Evolutionary conservation across 2,888 invertebrate species (phyloP), one percentile per base, ranked within the genome.

Genomic region (Hipparchia sbordonii): DNA sequence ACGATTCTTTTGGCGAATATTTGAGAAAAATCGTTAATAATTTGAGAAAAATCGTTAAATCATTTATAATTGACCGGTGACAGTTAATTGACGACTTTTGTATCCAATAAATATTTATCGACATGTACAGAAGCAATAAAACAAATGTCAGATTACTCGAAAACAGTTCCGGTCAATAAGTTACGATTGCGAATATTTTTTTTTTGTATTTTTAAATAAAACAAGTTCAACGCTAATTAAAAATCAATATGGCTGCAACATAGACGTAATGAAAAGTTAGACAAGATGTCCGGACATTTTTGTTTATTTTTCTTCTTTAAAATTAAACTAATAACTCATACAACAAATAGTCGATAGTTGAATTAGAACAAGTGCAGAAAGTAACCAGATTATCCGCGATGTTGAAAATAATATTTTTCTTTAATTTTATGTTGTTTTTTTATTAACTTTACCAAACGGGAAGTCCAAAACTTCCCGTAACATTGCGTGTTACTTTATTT

Each of bases 201-300:
- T 70, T 59, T 57, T 71, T 4, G 23, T 23, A 39, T 67, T 73
- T 68, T 52, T 45, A 56, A 72, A 67, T 56, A 67, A 74, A 75
- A 72, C 74, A 12, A 75, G 77, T 74, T 71, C 84, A 80, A 82
- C 81, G 84, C 85, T 89, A 89, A 91, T 90, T 90, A 89, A 87
- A 88, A 89, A 89, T 88, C 90, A 89, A 90, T 91, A 90, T 77
- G 78, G 77, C 69, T 60, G 65, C 51, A 51, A 48, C 69, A 66
- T 59, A 71, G 65, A 65, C 52, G 2, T 52, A 12, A 52, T 52
- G 52, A 65, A 65, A 52, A 33, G 2, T 51, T 33, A 52, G 65
- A 65, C 13, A 7, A 9, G 63, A 51, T 23, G 13, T 23, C 48
- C 13, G 23, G 48, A 33, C 51, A 63, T 46, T 1, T 23, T 23